Evolutionary conservation across 2,113 vertebrate species (phyloP), one percentile per base, ranked within the genome.

Genomic region (Girardinichthys multiradiatus): DNA sequence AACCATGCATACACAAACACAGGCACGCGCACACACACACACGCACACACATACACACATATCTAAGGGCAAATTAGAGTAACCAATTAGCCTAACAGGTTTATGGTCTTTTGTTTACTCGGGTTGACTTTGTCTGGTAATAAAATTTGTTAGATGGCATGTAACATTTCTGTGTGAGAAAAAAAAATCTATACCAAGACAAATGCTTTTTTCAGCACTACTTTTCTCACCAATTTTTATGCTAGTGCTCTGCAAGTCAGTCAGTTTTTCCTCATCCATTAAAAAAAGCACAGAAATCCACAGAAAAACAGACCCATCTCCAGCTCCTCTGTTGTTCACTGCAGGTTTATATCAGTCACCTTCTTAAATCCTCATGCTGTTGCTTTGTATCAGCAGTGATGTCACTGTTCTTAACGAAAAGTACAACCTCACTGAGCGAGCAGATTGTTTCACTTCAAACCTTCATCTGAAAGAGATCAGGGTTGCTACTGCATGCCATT

Each of bases 291-390:
- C 42, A 64, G 39, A 80, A 82, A 78, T 77, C 70, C 61, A 73
- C 57, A 76, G 35, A 77, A 73, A 29, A 48, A 64, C 35, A 85
- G 85, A 68, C 77, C 64, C 27, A 39, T 39, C 63, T 69, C 28
- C 76, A 70, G 63, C 29, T 70, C 30, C 0, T 85, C 70, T 77
- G 67, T 70, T 66, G 70, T 72, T 72, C 59, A 27, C 76, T 42
- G 5, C 8, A 60, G 74, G 79, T 85, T 87, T 85, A 62, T 30
- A 72, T 79, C 79, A 88, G 84, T 84, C 82, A 82, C 68, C 77
- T 68, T 60, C 72, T 72, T 78, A 86, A 88, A 79, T 72, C 82
- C 72, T 63, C 14, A 48, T 31, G 30, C 78, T 77, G 42, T 66
- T 72, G 66, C 70, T 31, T 37, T 6, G 1, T 64, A 72, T 81